Evolutionary conservation across 2,888 invertebrate genomes (phyloP).

Genomic region (Eupithecia dodoneata): DNA sequence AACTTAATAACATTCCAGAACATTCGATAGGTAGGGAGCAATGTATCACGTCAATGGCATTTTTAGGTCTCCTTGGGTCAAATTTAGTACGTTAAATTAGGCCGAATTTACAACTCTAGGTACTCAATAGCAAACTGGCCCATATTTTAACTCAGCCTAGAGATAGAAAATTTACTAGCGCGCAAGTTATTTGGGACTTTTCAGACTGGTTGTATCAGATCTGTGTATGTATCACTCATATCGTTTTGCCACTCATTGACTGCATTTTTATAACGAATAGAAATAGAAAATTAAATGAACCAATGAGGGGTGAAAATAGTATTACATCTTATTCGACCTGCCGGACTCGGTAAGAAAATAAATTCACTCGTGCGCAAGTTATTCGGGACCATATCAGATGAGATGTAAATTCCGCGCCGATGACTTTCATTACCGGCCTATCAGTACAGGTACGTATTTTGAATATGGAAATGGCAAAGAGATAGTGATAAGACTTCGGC

Average conservation of each 20-base stretch:
- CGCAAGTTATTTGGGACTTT: neutral
- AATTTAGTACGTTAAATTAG: constrained; percentile 2
- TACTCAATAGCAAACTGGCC: neutral
- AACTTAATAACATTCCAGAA: constrained; percentile 10
- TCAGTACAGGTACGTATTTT: neutral
- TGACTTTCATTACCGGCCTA: neutral
- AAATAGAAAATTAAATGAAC: too few species aligned
- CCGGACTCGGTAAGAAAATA: too few species aligned
- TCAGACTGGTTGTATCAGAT: too few species aligned
- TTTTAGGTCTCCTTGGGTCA: constrained; percentile 2
- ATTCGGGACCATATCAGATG: neutral
- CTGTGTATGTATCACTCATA: too few species aligned
- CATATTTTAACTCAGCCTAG: neutral
- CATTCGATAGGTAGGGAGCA: neutral
- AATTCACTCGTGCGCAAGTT: neutral
- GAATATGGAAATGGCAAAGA: neutral
- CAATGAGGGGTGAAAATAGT: too few species aligned
- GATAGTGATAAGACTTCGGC: neutral
- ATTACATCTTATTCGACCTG: too few species aligned
- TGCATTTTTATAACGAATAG: too few species aligned
- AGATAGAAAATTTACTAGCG: neutral
- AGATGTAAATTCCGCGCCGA: neutral
- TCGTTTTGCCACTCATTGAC: too few species aligned
- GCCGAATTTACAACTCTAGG: neutral
- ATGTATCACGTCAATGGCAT: constrained; percentile 7